Base-by-base conservation (phyloP, 2,888 invertebrate species). In the Drosophila prolongata region DNA sequence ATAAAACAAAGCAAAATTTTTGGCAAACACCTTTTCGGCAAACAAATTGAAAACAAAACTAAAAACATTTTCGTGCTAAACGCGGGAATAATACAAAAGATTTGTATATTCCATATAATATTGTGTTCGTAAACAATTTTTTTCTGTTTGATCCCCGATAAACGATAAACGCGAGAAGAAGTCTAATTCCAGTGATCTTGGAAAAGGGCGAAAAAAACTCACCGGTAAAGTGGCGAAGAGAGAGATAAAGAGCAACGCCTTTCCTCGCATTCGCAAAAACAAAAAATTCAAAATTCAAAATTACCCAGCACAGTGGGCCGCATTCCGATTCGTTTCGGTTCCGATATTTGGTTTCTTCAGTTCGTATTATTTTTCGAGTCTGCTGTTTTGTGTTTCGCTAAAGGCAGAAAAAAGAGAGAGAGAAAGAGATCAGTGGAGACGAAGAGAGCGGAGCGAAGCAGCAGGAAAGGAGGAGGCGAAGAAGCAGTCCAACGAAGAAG, bases 251-350 rank as follows among this genome's bases (percentile, higher is more conserved):
- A 46, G 42, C 16, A 42, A 34, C 59, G 40, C 19, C 27, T 54
- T 71, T 53, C 72, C 59, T 76, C 76, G 80, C 73, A 40, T 55
- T 78, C 54, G 59, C 67, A 56, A 59, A 67, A 74, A 77, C 79
- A 77, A 89, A 77, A 89, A 83, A 87, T 85, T 85, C 90, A 70
- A 90, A 90, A 90, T 87, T 85, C 59, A 54, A 85, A 74, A 73
- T 58, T 52, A 59, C 56, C 76, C 61, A 69, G 44, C 38, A 66
- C 69, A 55, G 67, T 38, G 47, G 55, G 58, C 49, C 62, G 54
- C 64, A 70, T 35, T 54, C 19, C 47, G 58, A 57, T 68, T 60
- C 65, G 53, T 46, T 65, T 35, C 44, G 46, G 44, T 56, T 56
- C 35, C 46, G 27, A 34, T 50, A 44, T 54, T 54, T 69, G 55